Evolutionary conservation across 2,888 invertebrate genomes (phyloP), one percentile per base, ranked within the genome.

Genomic region (Thereva nobilitata): DNA sequence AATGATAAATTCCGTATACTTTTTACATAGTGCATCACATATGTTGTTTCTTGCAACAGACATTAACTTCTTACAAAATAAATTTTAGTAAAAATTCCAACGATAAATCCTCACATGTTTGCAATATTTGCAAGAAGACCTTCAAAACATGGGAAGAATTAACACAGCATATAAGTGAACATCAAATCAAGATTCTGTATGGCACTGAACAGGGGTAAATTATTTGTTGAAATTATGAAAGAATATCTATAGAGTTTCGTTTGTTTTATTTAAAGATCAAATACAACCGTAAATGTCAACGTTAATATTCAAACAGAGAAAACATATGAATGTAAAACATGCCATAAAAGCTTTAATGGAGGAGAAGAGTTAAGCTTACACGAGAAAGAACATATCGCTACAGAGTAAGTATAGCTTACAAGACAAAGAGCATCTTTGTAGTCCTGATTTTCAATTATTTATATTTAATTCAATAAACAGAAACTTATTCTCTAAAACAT

Each of bases 261-360:
- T 12, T 5, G 4, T n/a, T 3, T 47, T 12, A 49, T 40, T 40
- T 54, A 23, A 23, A 45, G 44, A 23, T 45, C 44, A 37, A 57
- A 37, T 37, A 34, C 57, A 5, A 45, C 57, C 6, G 45, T 57
- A n/a, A 45, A 57, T 41, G 45, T 57, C 2, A 57, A 44, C 34
- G 57, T 57, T 35, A 45, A 57, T 37, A 37, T 57, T 9, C 57
- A 57, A 35, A 57, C 57, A 47, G 45, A 56, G 6, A 56, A 56
- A n/a, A n/a, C 12, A 2, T 12, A 42, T 44, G 44, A 42, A 7
- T 56, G 56, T 35, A 10, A 35, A 44, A n/a, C 34, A 6, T 56
- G 56, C 23, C 4, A 42, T 6, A 44, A 44, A 34, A 8, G 3
- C 23, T 56, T 44, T 35, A 7, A 5, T 5, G 34, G 8, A 12